A percentile compares a stretch with the other conserved stretches of the same genome.
Evolutionary conservation across 2,113 vertebrate species (phyloP).

Genomic region (Solenodon paradoxus): DNA sequence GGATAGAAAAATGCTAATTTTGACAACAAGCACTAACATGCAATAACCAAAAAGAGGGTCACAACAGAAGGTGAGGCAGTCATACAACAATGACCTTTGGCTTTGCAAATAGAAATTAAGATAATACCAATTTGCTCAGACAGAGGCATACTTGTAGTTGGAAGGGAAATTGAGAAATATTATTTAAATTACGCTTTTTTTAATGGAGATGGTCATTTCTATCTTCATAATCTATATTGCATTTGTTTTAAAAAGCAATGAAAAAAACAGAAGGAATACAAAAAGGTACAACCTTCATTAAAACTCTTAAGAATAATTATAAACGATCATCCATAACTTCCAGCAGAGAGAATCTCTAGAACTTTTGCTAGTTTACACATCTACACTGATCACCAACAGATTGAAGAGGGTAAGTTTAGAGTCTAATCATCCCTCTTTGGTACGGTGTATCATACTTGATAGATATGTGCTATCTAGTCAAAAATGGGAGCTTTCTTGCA

Average conservation of each 20-base stretch:
- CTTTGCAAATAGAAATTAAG: background rate
- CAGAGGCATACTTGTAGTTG: background rate
- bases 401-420: background rate
- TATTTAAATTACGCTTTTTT: background rate
- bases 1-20: background rate
- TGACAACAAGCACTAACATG: background rate
- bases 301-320: background rate
- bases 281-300: background rate
- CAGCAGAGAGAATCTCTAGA: background rate
- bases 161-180: background rate
- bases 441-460: rapidly evolving
- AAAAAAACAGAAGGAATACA: background rate
- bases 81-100: background rate
- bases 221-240: background rate
- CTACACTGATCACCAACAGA: background rate
- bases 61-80: background rate
- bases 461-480: background rate
- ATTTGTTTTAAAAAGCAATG: background rate
- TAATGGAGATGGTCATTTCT: background rate
- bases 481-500: background rate
- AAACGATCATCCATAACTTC: background rate
- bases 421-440: background rate
- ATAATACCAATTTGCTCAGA: background rate
- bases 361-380: background rate
- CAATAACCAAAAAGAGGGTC: background rate